A percentile compares a stretch with the other conserved stretches of the same genome.
Conservation (phyloP, 2,797 vertebrate species). For the Emydoidea blandingii region DNA sequence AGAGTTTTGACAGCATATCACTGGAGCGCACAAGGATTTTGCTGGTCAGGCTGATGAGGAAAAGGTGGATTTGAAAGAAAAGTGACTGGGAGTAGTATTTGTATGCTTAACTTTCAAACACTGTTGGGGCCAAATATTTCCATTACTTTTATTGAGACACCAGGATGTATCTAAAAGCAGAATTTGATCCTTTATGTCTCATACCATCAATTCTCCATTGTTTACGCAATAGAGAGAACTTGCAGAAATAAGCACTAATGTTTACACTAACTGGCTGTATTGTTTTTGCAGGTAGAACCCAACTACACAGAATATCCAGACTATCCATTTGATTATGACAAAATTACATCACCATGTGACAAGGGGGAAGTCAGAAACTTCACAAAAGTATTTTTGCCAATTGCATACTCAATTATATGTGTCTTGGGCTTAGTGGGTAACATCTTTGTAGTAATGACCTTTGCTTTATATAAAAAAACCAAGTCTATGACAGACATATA, state of each 20-base stretch:
- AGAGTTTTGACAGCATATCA: not conserved
- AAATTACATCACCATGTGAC: conserved; percentile 46
- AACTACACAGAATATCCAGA: not conserved
- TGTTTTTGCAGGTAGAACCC: conserved; percentile 51
- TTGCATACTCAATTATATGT: conserved; percentile 84
- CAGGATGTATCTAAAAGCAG: not conserved
- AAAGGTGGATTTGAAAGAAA: not conserved
- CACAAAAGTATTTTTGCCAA: conserved; percentile 74
- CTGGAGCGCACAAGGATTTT: not conserved
- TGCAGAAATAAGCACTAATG: not conserved
- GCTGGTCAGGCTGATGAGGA: not conserved
- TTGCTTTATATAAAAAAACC: conserved; percentile 87
- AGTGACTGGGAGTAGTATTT: not conserved
- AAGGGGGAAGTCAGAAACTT: conserved; percentile 73
- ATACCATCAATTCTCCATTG: not conserved
- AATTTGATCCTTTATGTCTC: not conserved
- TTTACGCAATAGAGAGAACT: not conserved
- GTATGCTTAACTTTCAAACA: not conserved
- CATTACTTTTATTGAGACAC: not conserved
- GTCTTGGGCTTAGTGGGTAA: conserved; percentile 90
- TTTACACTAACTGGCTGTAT: not conserved
- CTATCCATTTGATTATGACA: not conserved
- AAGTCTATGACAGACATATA: conserved; percentile 94
- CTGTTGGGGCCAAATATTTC: not conserved
- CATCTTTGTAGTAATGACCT: conserved; percentile 89